These are phyloP conservation scores for Helicoverpa assulta DNA, from an alignment of 2,888 invertebrate species.

Conservation along the genomic window DNA sequence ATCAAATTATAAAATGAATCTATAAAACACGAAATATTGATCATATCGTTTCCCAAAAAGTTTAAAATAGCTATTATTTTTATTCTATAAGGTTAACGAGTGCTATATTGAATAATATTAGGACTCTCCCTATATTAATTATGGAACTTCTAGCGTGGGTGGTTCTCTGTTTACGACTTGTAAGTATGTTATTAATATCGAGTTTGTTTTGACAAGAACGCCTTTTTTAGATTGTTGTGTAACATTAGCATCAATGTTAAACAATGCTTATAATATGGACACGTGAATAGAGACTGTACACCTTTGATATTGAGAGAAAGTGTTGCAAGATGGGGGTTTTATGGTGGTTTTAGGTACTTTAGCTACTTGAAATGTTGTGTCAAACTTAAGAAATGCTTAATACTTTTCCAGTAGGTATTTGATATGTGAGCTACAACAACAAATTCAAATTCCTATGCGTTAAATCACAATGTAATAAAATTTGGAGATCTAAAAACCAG, in stretches of 20 bases:
- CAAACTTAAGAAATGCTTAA: too few species aligned
- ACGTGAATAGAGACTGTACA: background rate
- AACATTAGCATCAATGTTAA: background rate
- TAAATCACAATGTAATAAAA: too few species aligned
- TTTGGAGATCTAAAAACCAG: background rate
- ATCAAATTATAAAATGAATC: constrained; percentile 15
- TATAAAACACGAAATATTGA: constrained; percentile 9
- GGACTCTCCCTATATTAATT: constrained; percentile 26
- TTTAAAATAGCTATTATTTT: constrained; percentile 17
- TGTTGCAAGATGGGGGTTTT: too few species aligned
- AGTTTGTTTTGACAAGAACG: constrained; percentile 32
- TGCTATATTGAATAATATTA: constrained; percentile 20
- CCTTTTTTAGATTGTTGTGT: constrained; percentile 10
- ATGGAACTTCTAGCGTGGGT: constrained; percentile 27
- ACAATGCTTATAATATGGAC: background rate
- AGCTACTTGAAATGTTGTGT: too few species aligned
- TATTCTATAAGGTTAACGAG: constrained; percentile 24
- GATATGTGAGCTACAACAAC: too few species aligned
- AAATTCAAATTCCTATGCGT: too few species aligned
- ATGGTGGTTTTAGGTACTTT: too few species aligned
- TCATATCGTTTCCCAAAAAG: constrained; percentile 20
- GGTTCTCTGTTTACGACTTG: constrained; percentile 20
- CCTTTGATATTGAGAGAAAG: too few species aligned
- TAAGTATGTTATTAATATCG: constrained; percentile 23
- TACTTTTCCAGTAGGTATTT: too few species aligned